These are phyloP conservation scores for Sesamia inferens DNA, from an alignment of 2,888 invertebrate genomes.

Conservation along the genomic window DNA sequence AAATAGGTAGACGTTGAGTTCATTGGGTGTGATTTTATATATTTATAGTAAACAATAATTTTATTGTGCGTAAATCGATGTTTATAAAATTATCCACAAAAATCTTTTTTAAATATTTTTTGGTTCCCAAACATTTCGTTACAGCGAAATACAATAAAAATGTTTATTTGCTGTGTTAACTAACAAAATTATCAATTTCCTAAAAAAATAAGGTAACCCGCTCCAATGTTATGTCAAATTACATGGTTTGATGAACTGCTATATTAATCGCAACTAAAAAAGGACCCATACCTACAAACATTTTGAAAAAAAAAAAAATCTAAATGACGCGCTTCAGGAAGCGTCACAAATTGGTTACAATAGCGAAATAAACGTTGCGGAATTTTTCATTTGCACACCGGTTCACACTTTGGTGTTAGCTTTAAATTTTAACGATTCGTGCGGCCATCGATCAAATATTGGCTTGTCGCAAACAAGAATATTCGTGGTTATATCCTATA, in stretches of 20 bases:
- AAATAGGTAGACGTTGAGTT: constrained; percentile 67
- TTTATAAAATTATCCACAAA: not conserved
- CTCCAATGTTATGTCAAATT: constrained; percentile 10
- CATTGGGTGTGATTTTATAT: constrained; percentile 66
- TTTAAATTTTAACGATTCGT: constrained; percentile 76
- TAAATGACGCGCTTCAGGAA: constrained; percentile 69
- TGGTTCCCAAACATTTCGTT: not conserved
- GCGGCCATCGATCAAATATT: constrained; percentile 74
- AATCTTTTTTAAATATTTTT: not conserved
- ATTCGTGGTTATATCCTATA: constrained; percentile 54
- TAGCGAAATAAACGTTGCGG: constrained; percentile 82
- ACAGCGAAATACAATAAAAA: no score
- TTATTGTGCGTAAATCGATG: not conserved
- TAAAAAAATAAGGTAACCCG: not conserved
- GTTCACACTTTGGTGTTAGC: constrained; percentile 85
- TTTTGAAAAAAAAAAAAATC: constrained; percentile 11
- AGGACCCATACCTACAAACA: not conserved
- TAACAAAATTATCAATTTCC: not conserved
- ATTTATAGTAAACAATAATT: not conserved
- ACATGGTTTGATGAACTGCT: constrained; percentile 39
- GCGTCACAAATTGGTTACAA: constrained; percentile 84
- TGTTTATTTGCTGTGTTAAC: no score
- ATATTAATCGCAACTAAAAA: constrained; percentile 32
- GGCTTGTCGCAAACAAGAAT: constrained; percentile 55
- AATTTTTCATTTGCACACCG: constrained; percentile 86